phyloP scores from a whole-genome alignment of 2,888 invertebrate genomes.

The Drosophila yooni region DNA sequence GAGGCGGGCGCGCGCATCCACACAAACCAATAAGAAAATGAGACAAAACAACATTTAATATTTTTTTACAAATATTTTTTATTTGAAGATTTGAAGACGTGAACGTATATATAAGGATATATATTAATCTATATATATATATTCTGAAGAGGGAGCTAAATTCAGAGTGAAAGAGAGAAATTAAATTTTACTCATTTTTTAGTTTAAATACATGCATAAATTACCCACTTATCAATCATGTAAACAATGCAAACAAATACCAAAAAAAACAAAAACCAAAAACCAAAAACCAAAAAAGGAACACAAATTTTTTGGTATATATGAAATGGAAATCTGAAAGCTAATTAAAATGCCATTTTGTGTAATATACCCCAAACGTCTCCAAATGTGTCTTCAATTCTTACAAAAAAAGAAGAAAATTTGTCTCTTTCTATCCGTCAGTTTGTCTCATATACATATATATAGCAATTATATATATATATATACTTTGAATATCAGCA shows the following conservation, averaged over 20 bases:
- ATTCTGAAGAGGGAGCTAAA: background rate
- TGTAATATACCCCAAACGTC: constrained; percentile 5
- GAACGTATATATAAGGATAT: background rate
- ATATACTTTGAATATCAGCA: background rate
- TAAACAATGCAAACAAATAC: constrained; percentile 14
- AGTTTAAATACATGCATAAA: too few relatives aligned
- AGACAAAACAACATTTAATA: background rate
- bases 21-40: background rate
- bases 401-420: background rate
- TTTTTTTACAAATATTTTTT: background rate
- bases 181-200: too few relatives aligned
- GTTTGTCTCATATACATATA: constrained; percentile 2
- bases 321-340: constrained; percentile 1
- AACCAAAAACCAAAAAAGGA: background rate
- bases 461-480: background rate
- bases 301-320: constrained; percentile 22
- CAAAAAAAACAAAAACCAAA: background rate
- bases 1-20: background rate
- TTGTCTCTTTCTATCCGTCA: constrained; percentile 4
- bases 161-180: background rate
- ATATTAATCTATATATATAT: background rate
- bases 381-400: constrained; percentile 37
- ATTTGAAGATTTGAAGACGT: background rate
- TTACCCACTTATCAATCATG: background rate
- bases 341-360: constrained; percentile 29